These are phyloP conservation scores for Trachymyrmex septentrionalis DNA, from an alignment of 1,140 invertebrate genomes.

Conservation along the genomic window DNA sequence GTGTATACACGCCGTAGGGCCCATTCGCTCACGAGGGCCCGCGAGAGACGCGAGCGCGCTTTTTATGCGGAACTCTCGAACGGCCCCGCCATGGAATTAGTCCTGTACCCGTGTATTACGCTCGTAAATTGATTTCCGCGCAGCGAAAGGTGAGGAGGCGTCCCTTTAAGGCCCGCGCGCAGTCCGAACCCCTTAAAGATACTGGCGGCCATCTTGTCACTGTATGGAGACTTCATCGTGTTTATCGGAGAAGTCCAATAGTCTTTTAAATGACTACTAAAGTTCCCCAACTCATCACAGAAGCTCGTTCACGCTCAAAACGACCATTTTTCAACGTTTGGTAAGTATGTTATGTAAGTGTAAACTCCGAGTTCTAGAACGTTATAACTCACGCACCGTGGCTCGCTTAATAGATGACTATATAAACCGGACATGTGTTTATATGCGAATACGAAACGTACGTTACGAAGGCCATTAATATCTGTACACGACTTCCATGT, in stretches of 20 bases:
- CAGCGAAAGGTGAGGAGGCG: slow-evolving; percentile 69
- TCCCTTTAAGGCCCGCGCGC: slow-evolving; percentile 54
- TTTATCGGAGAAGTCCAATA: not conserved
- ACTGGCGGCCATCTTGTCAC: slow-evolving; percentile 45
- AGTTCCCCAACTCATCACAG: not conserved
- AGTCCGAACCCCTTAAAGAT: slow-evolving; percentile 21
- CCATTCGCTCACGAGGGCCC: slow-evolving; percentile 46
- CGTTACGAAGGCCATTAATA: slow-evolving; percentile 51
- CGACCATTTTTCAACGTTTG: not conserved
- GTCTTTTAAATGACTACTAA: not conserved
- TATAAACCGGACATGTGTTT: slow-evolving; percentile 36
- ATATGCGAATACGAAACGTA: slow-evolving; percentile 24
- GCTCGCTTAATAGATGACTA: slow-evolving; percentile 26
- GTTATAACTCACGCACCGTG: not conserved
- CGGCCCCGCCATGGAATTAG: slow-evolving; percentile 70
- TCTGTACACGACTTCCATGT: not conserved
- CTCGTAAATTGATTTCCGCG: slow-evolving; percentile 78
- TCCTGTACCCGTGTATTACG: slow-evolving; percentile 76
- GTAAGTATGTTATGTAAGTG: too few relatives aligned
- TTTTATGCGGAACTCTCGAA: slow-evolving; percentile 71
- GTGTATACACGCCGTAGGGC: slow-evolving; percentile 43
- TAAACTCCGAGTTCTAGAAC: not conserved
- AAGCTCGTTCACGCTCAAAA: not conserved
- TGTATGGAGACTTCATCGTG: not conserved
- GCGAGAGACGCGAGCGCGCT: slow-evolving; percentile 35